Percentiles rank a stretch among this genome's conserved stretches.
These are phyloP conservation scores for Campylomormyrus numenius DNA, from an alignment of 2,113 vertebrate genomes.

Conservation along the genomic window DNA sequence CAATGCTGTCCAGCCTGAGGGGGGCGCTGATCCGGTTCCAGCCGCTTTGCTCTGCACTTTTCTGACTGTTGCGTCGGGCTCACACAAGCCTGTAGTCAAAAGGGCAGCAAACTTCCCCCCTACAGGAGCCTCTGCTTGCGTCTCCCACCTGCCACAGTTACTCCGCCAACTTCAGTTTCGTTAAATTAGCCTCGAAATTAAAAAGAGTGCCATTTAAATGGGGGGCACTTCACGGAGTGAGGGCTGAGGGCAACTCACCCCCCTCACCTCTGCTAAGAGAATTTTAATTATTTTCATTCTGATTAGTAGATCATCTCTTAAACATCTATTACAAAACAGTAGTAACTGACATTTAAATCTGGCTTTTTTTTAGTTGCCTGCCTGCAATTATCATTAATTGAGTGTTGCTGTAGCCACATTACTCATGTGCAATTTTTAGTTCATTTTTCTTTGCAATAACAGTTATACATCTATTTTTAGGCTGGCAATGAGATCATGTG, in stretches of 20 bases:
- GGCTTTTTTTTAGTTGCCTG: neutral
- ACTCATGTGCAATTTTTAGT: neutral
- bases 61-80: neutral
- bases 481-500: neutral
- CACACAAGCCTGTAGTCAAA: neutral
- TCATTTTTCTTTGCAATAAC: constrained; percentile 15
- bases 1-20: neutral
- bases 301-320: constrained; percentile 4
- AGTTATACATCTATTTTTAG: neutral
- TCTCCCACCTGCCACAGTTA: neutral
- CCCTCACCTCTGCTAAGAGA: neutral
- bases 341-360: constrained; percentile 1
- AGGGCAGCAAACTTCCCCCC: neutral
- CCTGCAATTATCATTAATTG: neutral
- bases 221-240: neutral
- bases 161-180: neutral
- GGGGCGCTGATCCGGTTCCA: neutral
- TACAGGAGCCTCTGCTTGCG: neutral
- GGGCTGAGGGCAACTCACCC: neutral
- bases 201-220: neutral
- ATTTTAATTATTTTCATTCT: constrained; percentile 10
- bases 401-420: neutral
- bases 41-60: neutral
- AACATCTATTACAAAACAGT: neutral
- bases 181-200: neutral